Evolutionary conservation across 2,888 invertebrate genomes (phyloP).

Genomic region (Melanchra persicariae): DNA sequence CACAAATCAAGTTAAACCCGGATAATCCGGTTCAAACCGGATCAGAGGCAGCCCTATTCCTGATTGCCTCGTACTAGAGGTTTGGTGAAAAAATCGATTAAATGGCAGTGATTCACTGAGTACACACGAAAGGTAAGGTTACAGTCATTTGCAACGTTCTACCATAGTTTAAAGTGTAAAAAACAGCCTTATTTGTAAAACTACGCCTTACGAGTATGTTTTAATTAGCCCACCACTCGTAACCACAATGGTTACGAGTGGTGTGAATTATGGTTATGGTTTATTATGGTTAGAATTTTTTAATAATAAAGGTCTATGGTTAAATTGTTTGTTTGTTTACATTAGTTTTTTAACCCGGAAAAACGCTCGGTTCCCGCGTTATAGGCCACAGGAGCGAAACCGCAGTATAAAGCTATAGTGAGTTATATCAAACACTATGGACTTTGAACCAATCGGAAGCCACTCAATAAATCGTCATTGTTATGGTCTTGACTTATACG

Average conservation of each 20-base stretch:
- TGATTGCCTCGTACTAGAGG: conserved; percentile 24
- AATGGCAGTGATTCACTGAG: conserved; percentile 26
- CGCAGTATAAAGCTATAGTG: too few relatives aligned
- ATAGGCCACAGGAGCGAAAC: too few relatives aligned
- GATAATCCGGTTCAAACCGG: conserved; percentile 31
- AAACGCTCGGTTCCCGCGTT: too few relatives aligned
- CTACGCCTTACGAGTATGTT: too few relatives aligned
- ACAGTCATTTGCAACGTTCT: conserved; percentile 30
- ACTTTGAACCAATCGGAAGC: conserved; percentile 34
- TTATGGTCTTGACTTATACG: conserved; percentile 20
- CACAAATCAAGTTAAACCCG: conserved; percentile 30
- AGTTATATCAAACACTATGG: background rate
- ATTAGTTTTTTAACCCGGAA: too few relatives aligned
- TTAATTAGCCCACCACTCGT: too few relatives aligned
- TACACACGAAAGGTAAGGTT: conserved; percentile 11
- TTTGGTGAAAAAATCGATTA: conserved; percentile 44
- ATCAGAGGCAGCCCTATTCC: conserved; percentile 38
- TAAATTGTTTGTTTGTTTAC: too few relatives aligned
- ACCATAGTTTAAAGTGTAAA: background rate
- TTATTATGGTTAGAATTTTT: too few relatives aligned
- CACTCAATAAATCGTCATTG: conserved; percentile 41
- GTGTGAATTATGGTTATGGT: too few relatives aligned
- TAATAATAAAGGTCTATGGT: too few relatives aligned
- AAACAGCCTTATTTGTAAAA: too few relatives aligned
- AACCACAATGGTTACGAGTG: too few relatives aligned